Evolutionary conservation across 2,888 invertebrate genomes (phyloP).

Genomic region (Sinopyrophorus schimmeli): DNA sequence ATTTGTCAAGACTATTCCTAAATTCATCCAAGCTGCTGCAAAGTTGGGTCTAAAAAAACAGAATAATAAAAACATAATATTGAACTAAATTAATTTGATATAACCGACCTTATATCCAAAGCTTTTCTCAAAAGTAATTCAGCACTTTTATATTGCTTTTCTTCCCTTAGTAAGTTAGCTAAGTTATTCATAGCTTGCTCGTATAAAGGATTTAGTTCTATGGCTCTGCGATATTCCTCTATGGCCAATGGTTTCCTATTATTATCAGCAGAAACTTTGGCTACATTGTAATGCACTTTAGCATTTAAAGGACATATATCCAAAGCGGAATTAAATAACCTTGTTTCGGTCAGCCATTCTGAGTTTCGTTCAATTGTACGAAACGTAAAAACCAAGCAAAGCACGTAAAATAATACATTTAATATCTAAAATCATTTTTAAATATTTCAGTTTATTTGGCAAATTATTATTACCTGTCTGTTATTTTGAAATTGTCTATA

Average conservation of each 20-base stretch:
- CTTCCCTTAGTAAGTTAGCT: slow-evolving; percentile 80
- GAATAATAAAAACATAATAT: slow-evolving; percentile 5
- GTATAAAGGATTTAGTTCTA: slow-evolving; percentile 72
- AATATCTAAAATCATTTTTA: slow-evolving; percentile 33
- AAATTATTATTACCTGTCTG: slow-evolving; percentile 32
- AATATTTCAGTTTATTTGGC: slow-evolving; percentile 45
- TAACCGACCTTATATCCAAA: slow-evolving; percentile 74
- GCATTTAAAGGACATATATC: slow-evolving; percentile 91
- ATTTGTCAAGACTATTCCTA: slow-evolving; percentile 87
- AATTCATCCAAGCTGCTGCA: slow-evolving; percentile 98
- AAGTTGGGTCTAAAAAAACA: slow-evolving; percentile 71
- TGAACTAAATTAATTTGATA: slow-evolving; percentile 41
- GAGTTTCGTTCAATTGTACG: slow-evolving; percentile 66
- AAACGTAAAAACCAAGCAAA: slow-evolving; percentile 46
- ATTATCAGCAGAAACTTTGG: slow-evolving; percentile 80
- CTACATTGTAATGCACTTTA: slow-evolving; percentile 92
- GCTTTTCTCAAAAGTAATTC: slow-evolving; percentile 73
- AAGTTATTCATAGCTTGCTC: slow-evolving; percentile 95
- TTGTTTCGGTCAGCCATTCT: slow-evolving; percentile 81
- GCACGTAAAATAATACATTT: slow-evolving; percentile 39
- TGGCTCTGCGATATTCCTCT: slow-evolving; percentile 68
- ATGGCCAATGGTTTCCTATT: slow-evolving; percentile 72
- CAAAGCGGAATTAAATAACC: slow-evolving; percentile 79
- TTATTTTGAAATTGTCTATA: slow-evolving; percentile 34
- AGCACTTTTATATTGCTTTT: slow-evolving; percentile 69